Evolutionary conservation across 2,797 vertebrate species (phyloP).

Genomic region (Sebastes vulpes): DNA sequence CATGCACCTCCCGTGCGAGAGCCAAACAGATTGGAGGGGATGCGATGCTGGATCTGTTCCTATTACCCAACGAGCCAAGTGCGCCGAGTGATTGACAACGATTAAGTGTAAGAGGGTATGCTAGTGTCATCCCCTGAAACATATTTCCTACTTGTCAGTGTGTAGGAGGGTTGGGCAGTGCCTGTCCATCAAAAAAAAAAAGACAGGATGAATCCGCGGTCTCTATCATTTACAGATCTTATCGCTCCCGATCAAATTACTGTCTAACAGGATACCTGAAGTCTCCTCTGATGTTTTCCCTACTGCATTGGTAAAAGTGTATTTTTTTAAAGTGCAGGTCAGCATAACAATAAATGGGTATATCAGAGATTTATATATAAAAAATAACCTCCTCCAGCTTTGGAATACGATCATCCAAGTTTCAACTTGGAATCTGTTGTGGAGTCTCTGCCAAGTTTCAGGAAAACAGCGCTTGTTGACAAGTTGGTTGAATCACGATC

Average conservation of each 20-base stretch:
- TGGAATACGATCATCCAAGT: slow-evolving; percentile 76
- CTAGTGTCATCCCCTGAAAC: slow-evolving; percentile 84
- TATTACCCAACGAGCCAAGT: slow-evolving; percentile 82
- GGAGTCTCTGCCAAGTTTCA: slow-evolving; percentile 83
- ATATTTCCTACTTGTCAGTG: slow-evolving; percentile 82
- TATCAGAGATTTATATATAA: neutral
- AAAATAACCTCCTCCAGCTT: slow-evolving; percentile 50
- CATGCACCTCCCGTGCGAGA: slow-evolving; percentile 84
- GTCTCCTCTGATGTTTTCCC: slow-evolving; percentile 40
- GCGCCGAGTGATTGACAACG: slow-evolving; percentile 83
- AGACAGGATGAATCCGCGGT: slow-evolving; percentile 67
- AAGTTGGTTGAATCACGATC: slow-evolving; percentile 84
- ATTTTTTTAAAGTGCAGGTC: slow-evolving; percentile 30
- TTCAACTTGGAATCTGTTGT: slow-evolving; percentile 80
- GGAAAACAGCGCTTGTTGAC: slow-evolving; percentile 85
- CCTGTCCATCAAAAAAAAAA: slow-evolving; percentile 78
- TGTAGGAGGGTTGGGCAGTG: slow-evolving; percentile 79
- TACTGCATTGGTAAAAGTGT: slow-evolving; percentile 12
- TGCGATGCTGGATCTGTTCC: slow-evolving; percentile 83
- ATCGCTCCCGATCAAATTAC: slow-evolving; percentile 65
- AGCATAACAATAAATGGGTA: slow-evolving; percentile 41
- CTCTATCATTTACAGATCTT: slow-evolving; percentile 59
- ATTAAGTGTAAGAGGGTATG: slow-evolving; percentile 84
- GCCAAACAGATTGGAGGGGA: slow-evolving; percentile 86
- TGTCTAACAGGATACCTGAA: slow-evolving; percentile 51